Conservation (phyloP, 2,888 invertebrate species). For the Anorthoa munda region DNA sequence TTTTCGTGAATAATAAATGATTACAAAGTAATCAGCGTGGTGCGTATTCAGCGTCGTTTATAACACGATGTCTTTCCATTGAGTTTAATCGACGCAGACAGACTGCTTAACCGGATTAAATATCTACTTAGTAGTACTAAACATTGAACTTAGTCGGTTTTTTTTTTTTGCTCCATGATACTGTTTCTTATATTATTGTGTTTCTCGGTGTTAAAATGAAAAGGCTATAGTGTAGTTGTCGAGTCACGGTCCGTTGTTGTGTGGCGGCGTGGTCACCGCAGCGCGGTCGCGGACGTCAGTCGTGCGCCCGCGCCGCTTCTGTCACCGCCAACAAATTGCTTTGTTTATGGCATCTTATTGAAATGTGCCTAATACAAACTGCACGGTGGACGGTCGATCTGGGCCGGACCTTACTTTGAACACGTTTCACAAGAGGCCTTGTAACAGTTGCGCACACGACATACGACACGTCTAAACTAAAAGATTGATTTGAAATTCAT, state of each 20-base stretch:
- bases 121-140: conserved; percentile 22
- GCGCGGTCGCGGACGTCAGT: conserved; percentile 60
- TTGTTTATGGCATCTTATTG: conserved; percentile 80
- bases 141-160: conserved; percentile 28
- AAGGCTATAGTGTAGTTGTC: conserved; percentile 64
- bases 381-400: conserved; percentile 51
- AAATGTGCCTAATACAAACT: conserved; percentile 72
- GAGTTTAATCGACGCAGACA: conserved; percentile 37
- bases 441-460: conserved; percentile 39
- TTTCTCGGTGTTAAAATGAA: conserved; percentile 67
- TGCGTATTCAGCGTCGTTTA: conserved; percentile 38
- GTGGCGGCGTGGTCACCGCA: conserved; percentile 65
- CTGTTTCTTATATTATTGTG: conserved; percentile 66
- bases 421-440: conserved; percentile 45
- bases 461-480: conserved; percentile 15
- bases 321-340: conserved; percentile 78
- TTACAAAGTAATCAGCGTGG: conserved; percentile 36
- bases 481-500: conserved; percentile 28
- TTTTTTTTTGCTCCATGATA: conserved; percentile 48
- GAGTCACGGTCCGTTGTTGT: conserved; percentile 69
- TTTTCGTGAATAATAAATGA: conserved; percentile 26
- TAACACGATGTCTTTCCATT: conserved; percentile 46
- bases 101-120: conserved; percentile 37
- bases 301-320: conserved; percentile 69
- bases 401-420: conserved; percentile 52